Conservation (phyloP, 2,113 vertebrate species). For the Bothrops jararaca region DNA sequence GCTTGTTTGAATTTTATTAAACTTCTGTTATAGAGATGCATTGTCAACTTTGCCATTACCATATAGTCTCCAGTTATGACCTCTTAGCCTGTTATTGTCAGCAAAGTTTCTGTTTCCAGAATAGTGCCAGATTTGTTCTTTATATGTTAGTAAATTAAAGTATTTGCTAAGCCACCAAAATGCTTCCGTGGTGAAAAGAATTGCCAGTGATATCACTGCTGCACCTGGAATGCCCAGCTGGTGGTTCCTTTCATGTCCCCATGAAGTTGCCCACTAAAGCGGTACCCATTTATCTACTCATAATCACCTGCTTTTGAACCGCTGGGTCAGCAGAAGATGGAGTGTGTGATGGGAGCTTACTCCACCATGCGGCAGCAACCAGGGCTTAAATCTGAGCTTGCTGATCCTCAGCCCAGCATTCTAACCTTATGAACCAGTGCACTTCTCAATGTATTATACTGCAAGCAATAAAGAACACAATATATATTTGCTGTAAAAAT, state of each 20-base stretch:
- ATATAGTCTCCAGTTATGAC: neutral
- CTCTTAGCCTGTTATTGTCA: neutral
- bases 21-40: neutral
- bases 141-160: neutral
- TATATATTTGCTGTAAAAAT: slow-evolving; percentile 29
- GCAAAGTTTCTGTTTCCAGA: neutral
- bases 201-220: neutral
- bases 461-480: neutral
- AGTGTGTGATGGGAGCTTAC: neutral
- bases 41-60: neutral
- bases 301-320: neutral
- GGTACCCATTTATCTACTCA: neutral
- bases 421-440: neutral
- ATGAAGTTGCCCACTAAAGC: neutral
- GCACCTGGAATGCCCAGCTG: neutral
- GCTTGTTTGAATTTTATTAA: neutral
- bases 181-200: neutral
- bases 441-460: neutral
- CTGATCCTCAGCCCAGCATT: neutral
- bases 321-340: neutral
- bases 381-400: neutral
- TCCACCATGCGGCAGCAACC: neutral
- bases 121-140: neutral
- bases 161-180: neutral
- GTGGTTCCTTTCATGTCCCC: neutral